phyloP scores from a whole-genome alignment of 2,888 invertebrate species.

The Drosophila demipolita region DNA sequence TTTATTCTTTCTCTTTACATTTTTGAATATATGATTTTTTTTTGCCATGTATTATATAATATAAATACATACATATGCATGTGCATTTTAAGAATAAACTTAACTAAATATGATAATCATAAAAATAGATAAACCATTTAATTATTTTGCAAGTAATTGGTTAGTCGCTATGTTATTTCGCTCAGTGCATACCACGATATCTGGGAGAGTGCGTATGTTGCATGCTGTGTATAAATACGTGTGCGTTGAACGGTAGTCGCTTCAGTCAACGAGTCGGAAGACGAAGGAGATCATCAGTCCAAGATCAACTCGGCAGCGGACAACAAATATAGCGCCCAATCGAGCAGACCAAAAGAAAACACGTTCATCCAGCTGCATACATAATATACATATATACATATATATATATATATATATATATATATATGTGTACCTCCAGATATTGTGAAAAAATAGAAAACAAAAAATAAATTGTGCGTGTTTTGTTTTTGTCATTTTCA shows the following conservation, averaged over 20 bases:
- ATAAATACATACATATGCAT: no score
- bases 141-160: not conserved
- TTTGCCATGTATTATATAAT: no score
- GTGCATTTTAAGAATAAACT: not conserved
- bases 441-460: slow-evolving; percentile 37
- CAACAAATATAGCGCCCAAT: slow-evolving; percentile 47
- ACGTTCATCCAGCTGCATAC: slow-evolving; percentile 9
- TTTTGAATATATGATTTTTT: no score
- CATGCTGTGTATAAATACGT: slow-evolving; percentile 67
- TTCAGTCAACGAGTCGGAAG: slow-evolving; percentile 54
- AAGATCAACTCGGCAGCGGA: slow-evolving; percentile 26
- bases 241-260: slow-evolving; percentile 44
- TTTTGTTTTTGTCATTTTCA: slow-evolving; percentile 25
- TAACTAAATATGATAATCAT: not conserved
- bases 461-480: slow-evolving; percentile 14
- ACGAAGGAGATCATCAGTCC: slow-evolving; percentile 43
- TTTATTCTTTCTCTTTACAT: no score
- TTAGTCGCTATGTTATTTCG: not conserved
- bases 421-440: slow-evolving; percentile 4
- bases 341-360: slow-evolving; percentile 9
- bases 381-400: not conserved
- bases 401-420: not conserved
- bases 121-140: not conserved
- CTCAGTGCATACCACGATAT: slow-evolving; percentile 29
- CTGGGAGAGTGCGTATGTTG: slow-evolving; percentile 42